These are phyloP conservation scores for Brachyhypopomus gauderio DNA, from an alignment of 2,113 vertebrate genomes.

Conservation along the genomic window DNA sequence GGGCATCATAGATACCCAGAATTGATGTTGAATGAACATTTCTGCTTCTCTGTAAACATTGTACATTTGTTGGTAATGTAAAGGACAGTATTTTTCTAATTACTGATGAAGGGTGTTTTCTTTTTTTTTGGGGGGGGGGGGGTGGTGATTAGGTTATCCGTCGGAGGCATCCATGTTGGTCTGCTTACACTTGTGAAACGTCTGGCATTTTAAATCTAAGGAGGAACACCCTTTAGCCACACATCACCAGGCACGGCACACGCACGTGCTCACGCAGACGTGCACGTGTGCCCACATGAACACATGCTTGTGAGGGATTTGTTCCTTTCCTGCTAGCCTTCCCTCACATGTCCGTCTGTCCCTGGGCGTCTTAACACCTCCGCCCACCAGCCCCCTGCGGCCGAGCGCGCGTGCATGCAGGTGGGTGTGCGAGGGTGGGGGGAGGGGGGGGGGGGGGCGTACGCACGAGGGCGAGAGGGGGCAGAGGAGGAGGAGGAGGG, in stretches of 20 bases:
- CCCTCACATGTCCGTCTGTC: constrained; percentile 6
- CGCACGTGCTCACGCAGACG: background rate
- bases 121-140: no score
- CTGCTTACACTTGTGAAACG: background rate
- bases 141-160: background rate
- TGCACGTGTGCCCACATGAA: background rate
- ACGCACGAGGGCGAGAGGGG: background rate
- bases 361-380: constrained; percentile 27
- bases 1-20: no score
- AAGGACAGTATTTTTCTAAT: background rate
- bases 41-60: background rate
- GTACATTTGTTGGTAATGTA: background rate
- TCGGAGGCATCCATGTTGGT: background rate
- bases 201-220: constrained; percentile 4
- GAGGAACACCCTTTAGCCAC: background rate
- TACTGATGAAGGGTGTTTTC: background rate
- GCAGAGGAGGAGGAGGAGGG: background rate
- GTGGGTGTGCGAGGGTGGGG: constrained; percentile 1
- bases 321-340: background rate
- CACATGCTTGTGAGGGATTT: constrained; percentile 27
- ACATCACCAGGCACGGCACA: background rate
- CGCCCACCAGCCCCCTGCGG: background rate
- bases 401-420: constrained; percentile 80
- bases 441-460: background rate
- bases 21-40: background rate